Base-by-base conservation (phyloP, 2,888 invertebrate species). In the Drosophila sordidula region DNA sequence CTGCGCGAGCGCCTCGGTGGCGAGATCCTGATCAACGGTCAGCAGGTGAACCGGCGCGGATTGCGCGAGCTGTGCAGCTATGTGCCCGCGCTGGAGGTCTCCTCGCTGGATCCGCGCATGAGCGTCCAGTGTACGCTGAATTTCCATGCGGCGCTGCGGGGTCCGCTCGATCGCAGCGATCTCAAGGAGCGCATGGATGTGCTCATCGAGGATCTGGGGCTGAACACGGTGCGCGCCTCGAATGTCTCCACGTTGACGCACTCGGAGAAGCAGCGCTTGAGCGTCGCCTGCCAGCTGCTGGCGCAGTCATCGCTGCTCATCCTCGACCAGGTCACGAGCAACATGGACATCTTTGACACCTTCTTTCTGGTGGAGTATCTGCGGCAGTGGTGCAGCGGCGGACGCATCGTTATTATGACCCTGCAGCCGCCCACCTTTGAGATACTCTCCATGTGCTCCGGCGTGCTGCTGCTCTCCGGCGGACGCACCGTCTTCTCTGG, bases 351-450 rank as follows among this genome's bases (percentile, higher is more conserved):
- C 73, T 98, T 98, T 87, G 98, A 98, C 90, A 97, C 98, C 0
- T 98, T 98, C 92, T 98, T 98, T 92, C 92, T 98, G 50, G 96
- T 98, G 62, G 98, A 98, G 91, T 98, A 98, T 91, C 93, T 98
- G 76, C 94, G 98, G 75, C 98, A 98, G 91, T 98, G 98, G 29
- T 94, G 94, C 76, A 94, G 94, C 39, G 95, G 93, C 52, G 95
- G 96, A 0, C 94, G 97, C 76, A 96, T 98, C 49, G 97, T 98
- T 12, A 95, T 98, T 45, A 94, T 98, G 93, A 98, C 98, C 0
- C 93, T 98, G 32, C 98, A 98, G 90, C 98, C 98, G 22, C 98
- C 98, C 3, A 98, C 98, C 1, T 98, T 98, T 90, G 98, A 98
- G 92, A 98, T 98, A 79, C 95, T 98, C 74, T 97, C 98, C 29